Percentiles rank a stretch among this genome's conserved stretches.
These are phyloP conservation scores for Anastrepha obliqua DNA, from an alignment of 1,140 invertebrate genomes.

Conservation along the genomic window DNA sequence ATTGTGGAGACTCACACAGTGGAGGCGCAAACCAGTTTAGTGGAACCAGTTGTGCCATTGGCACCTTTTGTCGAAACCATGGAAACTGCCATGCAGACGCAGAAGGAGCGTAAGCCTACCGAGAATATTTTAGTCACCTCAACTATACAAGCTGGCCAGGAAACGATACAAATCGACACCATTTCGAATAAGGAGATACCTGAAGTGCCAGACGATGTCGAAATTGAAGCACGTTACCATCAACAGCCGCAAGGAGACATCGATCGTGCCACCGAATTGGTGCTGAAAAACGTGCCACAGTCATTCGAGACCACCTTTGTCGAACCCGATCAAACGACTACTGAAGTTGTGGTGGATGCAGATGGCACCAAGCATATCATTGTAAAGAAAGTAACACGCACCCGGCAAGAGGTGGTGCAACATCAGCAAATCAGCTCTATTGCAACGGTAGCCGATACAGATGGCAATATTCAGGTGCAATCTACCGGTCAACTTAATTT, in stretches of 20 bases:
- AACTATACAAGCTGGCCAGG: constrained; percentile 80
- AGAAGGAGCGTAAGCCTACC: constrained; percentile 72
- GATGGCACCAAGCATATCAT: constrained; percentile 89
- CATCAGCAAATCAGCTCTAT: constrained; percentile 77
- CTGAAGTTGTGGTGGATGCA: constrained; percentile 85
- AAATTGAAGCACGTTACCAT: constrained; percentile 85
- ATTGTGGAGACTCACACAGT: constrained; percentile 75
- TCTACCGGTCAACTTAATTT: constrained; percentile 69
- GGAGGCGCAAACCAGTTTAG: constrained; percentile 79
- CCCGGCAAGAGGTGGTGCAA: constrained; percentile 75
- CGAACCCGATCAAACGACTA: constrained; percentile 84
- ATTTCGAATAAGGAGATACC: constrained; percentile 76
- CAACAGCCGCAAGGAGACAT: constrained; percentile 68
- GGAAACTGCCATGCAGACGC: constrained; percentile 68
- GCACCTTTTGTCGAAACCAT: constrained; percentile 67
- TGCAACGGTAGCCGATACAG: constrained; percentile 78
- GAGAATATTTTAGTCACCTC: constrained; percentile 84
- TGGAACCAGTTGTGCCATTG: constrained; percentile 64
- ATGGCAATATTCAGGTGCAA: constrained; percentile 76
- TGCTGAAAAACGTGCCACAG: constrained; percentile 78
- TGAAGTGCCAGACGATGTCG: constrained; percentile 77
- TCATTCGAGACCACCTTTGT: constrained; percentile 86
- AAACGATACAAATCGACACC: constrained; percentile 86
- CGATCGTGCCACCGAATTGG: constrained; percentile 71
- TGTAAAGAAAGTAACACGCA: constrained; percentile 80